Evolutionary conservation across 2,888 invertebrate genomes (phyloP).

Genomic region (Falcaria lacertinaria): DNA sequence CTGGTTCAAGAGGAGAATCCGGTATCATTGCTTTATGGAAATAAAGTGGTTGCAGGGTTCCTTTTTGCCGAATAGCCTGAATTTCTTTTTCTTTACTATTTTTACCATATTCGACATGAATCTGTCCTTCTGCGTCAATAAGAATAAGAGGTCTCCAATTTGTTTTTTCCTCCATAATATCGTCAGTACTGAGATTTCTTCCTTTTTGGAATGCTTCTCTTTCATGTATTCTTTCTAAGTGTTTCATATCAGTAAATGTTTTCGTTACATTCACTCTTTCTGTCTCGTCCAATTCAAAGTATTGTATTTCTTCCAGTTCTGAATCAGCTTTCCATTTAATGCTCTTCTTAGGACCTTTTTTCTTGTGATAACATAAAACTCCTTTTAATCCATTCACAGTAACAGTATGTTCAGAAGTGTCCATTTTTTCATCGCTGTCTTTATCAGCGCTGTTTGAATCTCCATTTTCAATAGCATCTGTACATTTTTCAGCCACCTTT

Average conservation of each 20-base stretch:
- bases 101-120: slow-evolving; percentile 84
- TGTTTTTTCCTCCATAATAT: slow-evolving; percentile 90
- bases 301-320: slow-evolving; percentile 89
- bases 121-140: slow-evolving; percentile 83
- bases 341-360: slow-evolving; percentile 88
- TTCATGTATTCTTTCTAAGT: slow-evolving; percentile 92
- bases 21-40: slow-evolving; percentile 91
- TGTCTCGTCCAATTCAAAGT: slow-evolving; percentile 96
- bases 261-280: slow-evolving; percentile 97
- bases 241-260: slow-evolving; percentile 94
- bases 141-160: slow-evolving; percentile 86
- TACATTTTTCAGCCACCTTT: slow-evolving; percentile 45
- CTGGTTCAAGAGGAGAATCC: slow-evolving; percentile 92
- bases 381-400: slow-evolving; percentile 84
- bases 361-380: slow-evolving; percentile 86
- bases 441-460: slow-evolving; percentile 36
- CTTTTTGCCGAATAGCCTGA: slow-evolving; percentile 92
- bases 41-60: slow-evolving; percentile 89
- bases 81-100: slow-evolving; percentile 93
- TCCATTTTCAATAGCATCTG: slow-evolving; percentile 38
- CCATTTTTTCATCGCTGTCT: slow-evolving; percentile 52
- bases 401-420: slow-evolving; percentile 59
- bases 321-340: slow-evolving; percentile 90
- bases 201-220: slow-evolving; percentile 89
- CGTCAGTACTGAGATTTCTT: slow-evolving; percentile 86